These are phyloP conservation scores for Coccyzus lansbergi DNA, from an alignment of 2,797 vertebrate species.

Conservation along the genomic window DNA sequence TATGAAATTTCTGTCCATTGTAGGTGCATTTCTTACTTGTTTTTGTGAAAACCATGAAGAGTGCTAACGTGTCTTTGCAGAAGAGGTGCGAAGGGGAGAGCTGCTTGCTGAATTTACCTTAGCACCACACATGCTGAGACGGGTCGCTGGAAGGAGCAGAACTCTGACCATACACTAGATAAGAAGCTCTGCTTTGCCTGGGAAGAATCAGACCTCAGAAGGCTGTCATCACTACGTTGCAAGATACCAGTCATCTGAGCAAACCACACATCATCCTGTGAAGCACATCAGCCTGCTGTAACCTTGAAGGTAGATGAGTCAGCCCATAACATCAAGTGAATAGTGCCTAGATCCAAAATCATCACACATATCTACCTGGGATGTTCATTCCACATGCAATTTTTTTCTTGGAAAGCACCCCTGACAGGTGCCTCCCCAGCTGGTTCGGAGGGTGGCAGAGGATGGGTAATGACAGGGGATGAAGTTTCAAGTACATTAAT, in stretches of 20 bases:
- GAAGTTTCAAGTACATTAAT: neutral
- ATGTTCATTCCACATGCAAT: neutral
- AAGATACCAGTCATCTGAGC: neutral
- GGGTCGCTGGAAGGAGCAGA: neutral
- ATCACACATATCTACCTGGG: fast-evolving
- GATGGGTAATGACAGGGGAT: neutral
- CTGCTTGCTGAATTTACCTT: neutral
- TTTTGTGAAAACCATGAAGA: neutral
- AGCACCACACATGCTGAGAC: neutral
- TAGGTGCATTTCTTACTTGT: neutral
- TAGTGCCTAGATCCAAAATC: neutral
- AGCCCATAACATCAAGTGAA: neutral
- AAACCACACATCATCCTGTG: neutral
- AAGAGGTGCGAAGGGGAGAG: neutral
- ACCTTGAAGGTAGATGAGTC: neutral
- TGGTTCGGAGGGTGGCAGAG: neutral
- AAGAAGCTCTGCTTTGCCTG: neutral
- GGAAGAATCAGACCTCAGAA: neutral
- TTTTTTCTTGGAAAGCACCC: neutral
- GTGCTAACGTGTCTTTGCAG: neutral
- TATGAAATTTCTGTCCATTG: neutral
- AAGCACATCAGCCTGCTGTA: neutral
- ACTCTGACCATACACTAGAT: fast-evolving
- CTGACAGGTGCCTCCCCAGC: neutral
- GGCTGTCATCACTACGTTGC: fast-evolving